phyloP scores from a whole-genome alignment of 2,113 vertebrate genomes.

The Ciconia stormi region DNA sequence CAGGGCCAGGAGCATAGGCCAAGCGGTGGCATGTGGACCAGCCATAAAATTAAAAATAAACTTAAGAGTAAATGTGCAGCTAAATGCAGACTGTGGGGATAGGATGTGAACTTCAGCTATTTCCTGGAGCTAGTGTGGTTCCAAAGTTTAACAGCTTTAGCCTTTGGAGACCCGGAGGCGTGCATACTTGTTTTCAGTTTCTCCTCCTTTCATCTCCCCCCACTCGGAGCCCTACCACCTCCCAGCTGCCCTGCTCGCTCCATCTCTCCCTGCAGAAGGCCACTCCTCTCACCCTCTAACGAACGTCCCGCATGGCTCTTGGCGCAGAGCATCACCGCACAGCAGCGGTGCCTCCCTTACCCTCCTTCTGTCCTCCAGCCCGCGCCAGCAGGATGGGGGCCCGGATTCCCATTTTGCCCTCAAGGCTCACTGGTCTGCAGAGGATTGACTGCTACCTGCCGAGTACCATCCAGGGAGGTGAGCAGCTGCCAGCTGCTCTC shows the following conservation, averaged over 20 bases:
- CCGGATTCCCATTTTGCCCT: not conserved
- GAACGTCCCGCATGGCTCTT: accelerated
- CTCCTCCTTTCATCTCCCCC: conserved; percentile 66
- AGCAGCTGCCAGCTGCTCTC: not conserved
- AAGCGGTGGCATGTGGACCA: not conserved
- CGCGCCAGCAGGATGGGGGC: accelerated
- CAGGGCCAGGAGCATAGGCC: not conserved
- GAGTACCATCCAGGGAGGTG: not conserved
- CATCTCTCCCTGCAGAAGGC: not conserved
- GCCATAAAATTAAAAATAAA: conserved; percentile 69
- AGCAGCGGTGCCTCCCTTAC: not conserved
- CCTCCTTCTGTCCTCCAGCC: not conserved
- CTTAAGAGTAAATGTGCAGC: conserved; percentile 41
- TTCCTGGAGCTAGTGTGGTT: conserved; percentile 58
- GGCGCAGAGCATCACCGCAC: accelerated
- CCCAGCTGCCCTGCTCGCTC: conserved; percentile 42
- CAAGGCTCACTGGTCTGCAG: not conserved
- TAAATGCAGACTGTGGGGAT: conserved; percentile 63
- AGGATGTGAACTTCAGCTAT: conserved; percentile 68
- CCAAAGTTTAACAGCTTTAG: conserved; percentile 68
- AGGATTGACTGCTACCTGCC: too few relatives aligned
- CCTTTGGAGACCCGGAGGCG: conserved; percentile 68
- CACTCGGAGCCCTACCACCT: not conserved
- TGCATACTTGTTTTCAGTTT: conserved; percentile 63
- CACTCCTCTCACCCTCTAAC: not conserved